phyloP scores from a whole-genome alignment of 37 sponge, comb jelly and placozoan genomes.

The Spongilla lacustris region DNA sequence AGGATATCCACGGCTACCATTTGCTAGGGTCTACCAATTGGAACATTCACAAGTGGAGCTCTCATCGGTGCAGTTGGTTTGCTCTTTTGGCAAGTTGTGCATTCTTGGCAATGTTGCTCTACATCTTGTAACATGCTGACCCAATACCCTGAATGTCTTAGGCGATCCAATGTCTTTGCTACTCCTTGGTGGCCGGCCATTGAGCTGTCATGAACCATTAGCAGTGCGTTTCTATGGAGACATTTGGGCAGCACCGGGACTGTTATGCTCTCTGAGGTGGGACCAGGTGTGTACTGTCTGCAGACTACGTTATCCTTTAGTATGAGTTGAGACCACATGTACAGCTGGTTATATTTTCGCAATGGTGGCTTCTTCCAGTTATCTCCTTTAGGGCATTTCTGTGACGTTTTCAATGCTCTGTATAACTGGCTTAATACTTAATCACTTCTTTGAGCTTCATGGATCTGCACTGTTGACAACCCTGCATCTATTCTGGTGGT shows the following conservation, averaged over 20 bases:
- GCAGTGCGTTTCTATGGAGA: conserved; percentile 7
- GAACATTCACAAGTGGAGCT: too few relatives aligned
- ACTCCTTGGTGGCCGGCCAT: conserved; percentile 62
- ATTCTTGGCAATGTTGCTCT: conserved; percentile 36
- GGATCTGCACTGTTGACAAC: too few relatives aligned
- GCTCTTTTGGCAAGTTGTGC: conserved; percentile 31
- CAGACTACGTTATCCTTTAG: conserved; percentile 46
- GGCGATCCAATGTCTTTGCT: conserved; percentile 51
- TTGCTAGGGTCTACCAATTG: conserved; percentile 35
- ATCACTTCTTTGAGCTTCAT: too few relatives aligned
- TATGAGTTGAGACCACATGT: conserved; percentile 53
- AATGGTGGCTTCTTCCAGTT: conserved; percentile 39
- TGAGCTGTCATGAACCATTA: conserved; percentile 12
- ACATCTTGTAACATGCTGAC: conserved; percentile 53
- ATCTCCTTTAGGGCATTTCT: background rate
- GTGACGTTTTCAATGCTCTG: too few relatives aligned
- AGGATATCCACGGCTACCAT: conserved; percentile 53
- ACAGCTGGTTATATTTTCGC: conserved; percentile 40
- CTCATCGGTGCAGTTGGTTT: conserved; percentile 24
- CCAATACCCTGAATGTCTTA: conserved; percentile 51
- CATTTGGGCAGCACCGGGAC: conserved; percentile 24
- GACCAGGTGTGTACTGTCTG: conserved; percentile 33
- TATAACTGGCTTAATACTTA: too few relatives aligned
- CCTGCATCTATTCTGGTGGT: too few relatives aligned
- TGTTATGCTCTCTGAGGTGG: conserved; percentile 12